phyloP scores from a whole-genome alignment of 2,888 invertebrate genomes.

The Scelioninae gen. 2 region DNA sequence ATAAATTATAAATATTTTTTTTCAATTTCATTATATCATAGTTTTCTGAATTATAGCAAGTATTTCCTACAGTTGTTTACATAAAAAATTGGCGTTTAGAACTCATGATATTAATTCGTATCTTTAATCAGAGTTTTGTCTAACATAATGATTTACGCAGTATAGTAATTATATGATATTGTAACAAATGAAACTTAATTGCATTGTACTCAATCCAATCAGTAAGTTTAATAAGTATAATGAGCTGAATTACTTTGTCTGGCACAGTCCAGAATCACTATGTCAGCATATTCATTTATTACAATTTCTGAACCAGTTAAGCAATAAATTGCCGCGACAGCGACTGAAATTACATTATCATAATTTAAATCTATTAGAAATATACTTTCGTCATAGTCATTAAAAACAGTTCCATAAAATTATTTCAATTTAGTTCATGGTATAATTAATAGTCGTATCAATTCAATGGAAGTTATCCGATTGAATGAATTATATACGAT shows the following conservation, averaged over 20 bases:
- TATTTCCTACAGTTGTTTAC: no score
- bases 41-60: no score
- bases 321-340: constrained; percentile 34
- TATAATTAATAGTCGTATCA: background rate
- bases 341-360: constrained; percentile 38
- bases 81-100: no score
- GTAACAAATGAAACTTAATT: constrained; percentile 31
- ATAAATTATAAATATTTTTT: no score
- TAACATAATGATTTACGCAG: no score
- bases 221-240: constrained; percentile 51
- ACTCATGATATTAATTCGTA: no score
- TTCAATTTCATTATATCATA: no score
- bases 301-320: constrained; percentile 47
- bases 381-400: constrained; percentile 15
- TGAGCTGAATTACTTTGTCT: constrained; percentile 57
- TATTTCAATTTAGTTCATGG: background rate
- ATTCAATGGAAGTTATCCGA: no score
- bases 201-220: constrained; percentile 49
- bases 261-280: constrained; percentile 41
- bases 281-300: constrained; percentile 55
- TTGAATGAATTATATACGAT: no score
- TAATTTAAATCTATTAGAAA: constrained; percentile 43
- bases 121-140: no score
- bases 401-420: background rate
- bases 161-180: constrained; percentile 6